Evolutionary conservation across 2,113 vertebrate species (phyloP).

Genomic region (Saimiri boliviensis): DNA sequence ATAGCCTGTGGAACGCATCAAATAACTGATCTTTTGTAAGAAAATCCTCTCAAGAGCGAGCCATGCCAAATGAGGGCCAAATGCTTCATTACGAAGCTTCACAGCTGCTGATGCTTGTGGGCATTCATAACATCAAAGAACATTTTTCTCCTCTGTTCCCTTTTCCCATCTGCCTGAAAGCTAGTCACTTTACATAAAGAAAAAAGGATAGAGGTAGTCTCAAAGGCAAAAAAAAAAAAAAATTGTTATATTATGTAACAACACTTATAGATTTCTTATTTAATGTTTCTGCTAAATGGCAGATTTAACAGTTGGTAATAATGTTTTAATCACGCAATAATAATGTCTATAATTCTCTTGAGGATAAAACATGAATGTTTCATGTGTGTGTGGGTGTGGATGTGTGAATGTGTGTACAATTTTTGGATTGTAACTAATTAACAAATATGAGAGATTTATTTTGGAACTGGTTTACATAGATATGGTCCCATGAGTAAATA

Average conservation of each 20-base stretch:
- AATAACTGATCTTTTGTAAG: slow-evolving; percentile 69
- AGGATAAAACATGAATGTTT: not conserved
- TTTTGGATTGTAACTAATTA: not conserved
- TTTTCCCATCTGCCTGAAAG: slow-evolving; percentile 69
- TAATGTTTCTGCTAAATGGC: not conserved
- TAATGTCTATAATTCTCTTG: slow-evolving; percentile 18
- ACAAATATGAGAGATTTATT: not conserved
- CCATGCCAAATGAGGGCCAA: slow-evolving; percentile 80
- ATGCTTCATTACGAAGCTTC: slow-evolving; percentile 74
- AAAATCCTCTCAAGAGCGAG: slow-evolving; percentile 69
- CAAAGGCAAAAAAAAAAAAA: not conserved
- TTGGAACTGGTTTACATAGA: not conserved
- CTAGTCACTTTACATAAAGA: slow-evolving; percentile 64
- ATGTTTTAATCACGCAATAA: not conserved
- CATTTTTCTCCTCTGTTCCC: slow-evolving; percentile 17
- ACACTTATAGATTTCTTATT: not conserved
- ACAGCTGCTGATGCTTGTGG: slow-evolving; percentile 74
- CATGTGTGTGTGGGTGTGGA: not conserved
- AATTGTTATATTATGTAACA: not conserved
- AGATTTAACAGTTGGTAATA: not conserved
- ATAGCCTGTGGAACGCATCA: slow-evolving; percentile 81
- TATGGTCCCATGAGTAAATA: not conserved
- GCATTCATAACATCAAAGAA: slow-evolving; percentile 64
- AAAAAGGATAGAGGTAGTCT: not conserved
- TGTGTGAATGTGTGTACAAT: not conserved